A percentile compares a stretch with the other conserved stretches of the same genome.
Conservation (phyloP, 2,797 vertebrate species). For the Lophotriccus pileatus region DNA sequence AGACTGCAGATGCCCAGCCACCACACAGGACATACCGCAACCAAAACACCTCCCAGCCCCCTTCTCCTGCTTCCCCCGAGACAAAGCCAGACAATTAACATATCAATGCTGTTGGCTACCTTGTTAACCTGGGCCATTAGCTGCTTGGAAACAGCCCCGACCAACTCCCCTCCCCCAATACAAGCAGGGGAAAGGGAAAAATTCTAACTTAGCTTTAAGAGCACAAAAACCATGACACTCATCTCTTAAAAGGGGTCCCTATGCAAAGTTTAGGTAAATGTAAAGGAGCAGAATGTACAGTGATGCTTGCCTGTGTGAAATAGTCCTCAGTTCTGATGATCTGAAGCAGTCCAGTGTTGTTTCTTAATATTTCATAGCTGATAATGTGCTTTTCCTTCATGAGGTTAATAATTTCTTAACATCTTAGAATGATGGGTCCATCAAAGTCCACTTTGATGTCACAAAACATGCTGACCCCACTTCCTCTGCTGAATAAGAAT, state of each 20-base stretch:
- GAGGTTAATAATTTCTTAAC: not conserved
- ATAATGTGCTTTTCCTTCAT: not conserved
- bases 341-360: not conserved
- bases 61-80: no score
- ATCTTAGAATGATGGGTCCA: not conserved
- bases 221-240: no score
- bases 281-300: not conserved
- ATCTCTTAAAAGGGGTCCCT: not conserved
- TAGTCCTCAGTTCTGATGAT: not conserved
- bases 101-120: no score
- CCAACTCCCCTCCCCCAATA: no score
- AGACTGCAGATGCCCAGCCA: no score
- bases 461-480: not conserved
- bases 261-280: not conserved
- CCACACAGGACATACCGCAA: no score
- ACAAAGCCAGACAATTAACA: no score
- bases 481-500: not conserved
- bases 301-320: not conserved
- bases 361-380: not conserved
- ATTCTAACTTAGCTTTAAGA: no score
- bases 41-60: no score
- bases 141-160: no score
- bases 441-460: not conserved
- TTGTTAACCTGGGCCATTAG: no score
- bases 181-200: no score